phyloP scores from a whole-genome alignment of 2,888 invertebrate genomes.

The Platypus cylindrus region DNA sequence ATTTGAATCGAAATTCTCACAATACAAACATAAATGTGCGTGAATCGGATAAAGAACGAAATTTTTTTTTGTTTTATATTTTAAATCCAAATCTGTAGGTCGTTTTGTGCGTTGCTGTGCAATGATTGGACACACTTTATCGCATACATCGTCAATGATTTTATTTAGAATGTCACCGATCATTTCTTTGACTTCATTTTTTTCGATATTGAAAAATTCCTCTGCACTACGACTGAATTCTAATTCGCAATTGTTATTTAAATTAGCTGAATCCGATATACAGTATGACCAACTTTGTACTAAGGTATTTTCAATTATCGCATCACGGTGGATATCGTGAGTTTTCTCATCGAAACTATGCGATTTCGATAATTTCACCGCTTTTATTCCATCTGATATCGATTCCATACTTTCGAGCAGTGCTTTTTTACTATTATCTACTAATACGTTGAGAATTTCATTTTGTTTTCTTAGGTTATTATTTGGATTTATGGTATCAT shows the following conservation, averaged over 20 bases:
- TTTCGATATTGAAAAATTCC: slow-evolving; percentile 51
- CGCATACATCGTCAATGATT: slow-evolving; percentile 40
- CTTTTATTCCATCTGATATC: slow-evolving; percentile 30
- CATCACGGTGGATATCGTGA: slow-evolving; percentile 27
- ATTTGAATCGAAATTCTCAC: slow-evolving; percentile 63
- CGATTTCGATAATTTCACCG: slow-evolving; percentile 28
- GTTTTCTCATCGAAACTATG: slow-evolving; percentile 35
- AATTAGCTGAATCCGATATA: slow-evolving; percentile 36
- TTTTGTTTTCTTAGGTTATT: slow-evolving; percentile 18
- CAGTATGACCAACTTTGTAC: slow-evolving; percentile 45
- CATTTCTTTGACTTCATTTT: slow-evolving; percentile 33
- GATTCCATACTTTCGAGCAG: slow-evolving; percentile 32
- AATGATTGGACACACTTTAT: slow-evolving; percentile 14
- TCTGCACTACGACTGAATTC: slow-evolving; percentile 52
- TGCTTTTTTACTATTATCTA: slow-evolving; percentile 14
- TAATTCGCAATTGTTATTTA: slow-evolving; percentile 32
- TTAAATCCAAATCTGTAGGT: slow-evolving; percentile 26
- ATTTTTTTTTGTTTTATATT: slow-evolving; percentile 26
- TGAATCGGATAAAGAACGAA: slow-evolving; percentile 58
- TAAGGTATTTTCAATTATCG: slow-evolving; percentile 34
- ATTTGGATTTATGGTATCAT: slow-evolving; percentile 25
- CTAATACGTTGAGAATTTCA: slow-evolving; percentile 17
- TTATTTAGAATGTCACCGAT: slow-evolving; percentile 47
- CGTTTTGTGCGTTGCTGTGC: slow-evolving; percentile 10
- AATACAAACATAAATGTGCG: slow-evolving; percentile 72